Evolutionary conservation across 2,797 vertebrate species (phyloP).

Genomic region (Oryzias sinensis): DNA sequence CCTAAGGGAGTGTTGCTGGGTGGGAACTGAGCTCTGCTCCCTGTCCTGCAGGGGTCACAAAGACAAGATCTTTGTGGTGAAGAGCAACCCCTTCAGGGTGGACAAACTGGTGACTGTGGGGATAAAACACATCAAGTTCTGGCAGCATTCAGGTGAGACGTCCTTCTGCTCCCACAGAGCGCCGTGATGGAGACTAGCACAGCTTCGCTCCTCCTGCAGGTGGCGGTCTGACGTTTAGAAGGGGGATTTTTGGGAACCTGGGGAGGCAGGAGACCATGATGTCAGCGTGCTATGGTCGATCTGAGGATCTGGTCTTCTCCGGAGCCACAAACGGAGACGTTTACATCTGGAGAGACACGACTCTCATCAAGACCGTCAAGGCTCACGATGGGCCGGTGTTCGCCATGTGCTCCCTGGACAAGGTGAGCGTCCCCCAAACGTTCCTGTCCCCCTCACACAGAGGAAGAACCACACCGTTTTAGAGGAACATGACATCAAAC

Average conservation of each 20-base stretch:
- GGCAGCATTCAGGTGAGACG: slow-evolving; percentile 89
- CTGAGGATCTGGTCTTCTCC: slow-evolving; percentile 91
- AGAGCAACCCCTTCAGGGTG: slow-evolving; percentile 89
- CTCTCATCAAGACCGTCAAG: slow-evolving; percentile 91
- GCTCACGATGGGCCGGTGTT: slow-evolving; percentile 96
- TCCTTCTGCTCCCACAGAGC: not conserved
- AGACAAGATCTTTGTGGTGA: slow-evolving; percentile 94
- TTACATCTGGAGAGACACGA: slow-evolving; percentile 92
- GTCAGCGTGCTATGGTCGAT: slow-evolving; percentile 88
- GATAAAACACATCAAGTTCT: slow-evolving; percentile 97
- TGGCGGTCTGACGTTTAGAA: slow-evolving; percentile 88
- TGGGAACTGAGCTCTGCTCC: not conserved
- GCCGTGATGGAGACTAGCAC: not conserved
- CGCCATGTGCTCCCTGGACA: slow-evolving; percentile 94
- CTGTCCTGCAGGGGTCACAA: slow-evolving; percentile 80
- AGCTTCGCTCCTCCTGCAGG: slow-evolving; percentile 65
- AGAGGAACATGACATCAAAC: too few species aligned
- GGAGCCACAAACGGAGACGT: slow-evolving; percentile 94
- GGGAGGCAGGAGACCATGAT: slow-evolving; percentile 95
- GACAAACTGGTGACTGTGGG: slow-evolving; percentile 94
- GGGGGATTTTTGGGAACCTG: slow-evolving; percentile 86
- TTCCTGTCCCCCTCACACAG: not conserved
- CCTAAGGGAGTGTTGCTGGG: not conserved
- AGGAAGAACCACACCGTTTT: too few species aligned
- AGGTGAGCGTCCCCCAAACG: slow-evolving; percentile 71